These are phyloP conservation scores for Candidula unifasciata DNA, from an alignment of 2,888 invertebrate genomes.

Conservation along the genomic window DNA sequence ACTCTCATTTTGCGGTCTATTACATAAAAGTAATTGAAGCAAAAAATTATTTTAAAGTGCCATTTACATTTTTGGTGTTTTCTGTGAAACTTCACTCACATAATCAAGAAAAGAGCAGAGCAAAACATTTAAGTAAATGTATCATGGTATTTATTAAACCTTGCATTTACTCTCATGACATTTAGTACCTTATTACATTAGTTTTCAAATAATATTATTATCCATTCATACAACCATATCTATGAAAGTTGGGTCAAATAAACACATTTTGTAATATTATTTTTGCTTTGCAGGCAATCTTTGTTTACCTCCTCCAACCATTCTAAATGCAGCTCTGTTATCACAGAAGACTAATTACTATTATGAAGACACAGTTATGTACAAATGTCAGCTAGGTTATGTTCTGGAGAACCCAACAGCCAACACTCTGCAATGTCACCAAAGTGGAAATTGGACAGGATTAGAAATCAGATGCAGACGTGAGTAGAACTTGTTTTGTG, in stretches of 20 bases:
- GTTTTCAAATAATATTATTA: no score
- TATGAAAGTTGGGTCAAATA: background rate
- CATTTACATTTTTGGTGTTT: no score
- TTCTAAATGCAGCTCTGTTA: conserved; percentile 55
- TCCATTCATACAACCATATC: background rate
- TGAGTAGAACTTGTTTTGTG: conserved; percentile 73
- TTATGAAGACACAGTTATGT: conserved; percentile 87
- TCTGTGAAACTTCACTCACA: no score
- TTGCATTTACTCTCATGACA: no score
- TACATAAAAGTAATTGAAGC: no score
- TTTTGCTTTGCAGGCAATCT: conserved; percentile 28
- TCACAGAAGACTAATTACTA: conserved; percentile 52
- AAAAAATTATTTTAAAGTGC: no score
- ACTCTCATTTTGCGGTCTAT: no score
- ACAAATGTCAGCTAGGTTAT: conserved; percentile 93
- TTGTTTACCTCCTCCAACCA: conserved; percentile 56
- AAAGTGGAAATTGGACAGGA: conserved; percentile 95
- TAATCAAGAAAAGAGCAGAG: no score
- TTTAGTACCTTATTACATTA: no score
- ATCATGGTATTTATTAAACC: no score
- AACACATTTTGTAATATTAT: background rate
- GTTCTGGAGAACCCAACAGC: conserved; percentile 88
- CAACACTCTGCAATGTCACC: conserved; percentile 89
- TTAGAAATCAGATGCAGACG: conserved; percentile 94
- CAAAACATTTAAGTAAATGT: no score